These are phyloP conservation scores for Xyliphius kryptos DNA, from an alignment of 2,113 vertebrate species.

Conservation along the genomic window DNA sequence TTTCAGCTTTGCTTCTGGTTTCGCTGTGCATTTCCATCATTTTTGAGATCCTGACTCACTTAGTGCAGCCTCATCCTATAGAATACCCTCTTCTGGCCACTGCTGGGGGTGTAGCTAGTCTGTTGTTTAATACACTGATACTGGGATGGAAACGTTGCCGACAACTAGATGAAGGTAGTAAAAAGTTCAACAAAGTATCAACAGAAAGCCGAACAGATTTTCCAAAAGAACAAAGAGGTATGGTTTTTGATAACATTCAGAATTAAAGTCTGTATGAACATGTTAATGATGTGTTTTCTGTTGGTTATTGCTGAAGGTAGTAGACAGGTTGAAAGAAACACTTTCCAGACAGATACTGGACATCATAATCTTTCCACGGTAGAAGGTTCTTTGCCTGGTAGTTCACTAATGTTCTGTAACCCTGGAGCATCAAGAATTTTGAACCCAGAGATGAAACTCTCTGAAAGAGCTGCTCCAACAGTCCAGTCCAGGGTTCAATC, in stretches of 20 bases:
- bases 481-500: not conserved
- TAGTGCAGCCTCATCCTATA: slow-evolving; percentile 48
- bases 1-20: slow-evolving; percentile 58
- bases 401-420: slow-evolving; percentile 57
- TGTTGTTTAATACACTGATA: slow-evolving; percentile 51
- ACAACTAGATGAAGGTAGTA: not conserved
- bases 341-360: not conserved
- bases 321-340: slow-evolving; percentile 12
- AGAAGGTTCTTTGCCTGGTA: too few relatives aligned
- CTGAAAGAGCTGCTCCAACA: slow-evolving; percentile 7
- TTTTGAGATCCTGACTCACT: slow-evolving; percentile 55
- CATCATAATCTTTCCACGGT: slow-evolving; percentile 8
- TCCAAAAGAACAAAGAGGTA: slow-evolving; percentile 46
- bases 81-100: slow-evolving; percentile 52
- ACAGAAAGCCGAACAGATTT: not conserved
- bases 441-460: slow-evolving; percentile 21
- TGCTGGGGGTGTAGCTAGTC: slow-evolving; percentile 45
- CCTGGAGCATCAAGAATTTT: slow-evolving; percentile 40
- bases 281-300: not conserved
- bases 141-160: slow-evolving; percentile 42
- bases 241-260: not conserved
- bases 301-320: slow-evolving; percentile 34
- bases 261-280: not conserved
- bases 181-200: not conserved
- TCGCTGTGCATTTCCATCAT: slow-evolving; percentile 57